Evolutionary conservation across 2,797 vertebrate genomes (phyloP).

Genomic region (Sylvilagus floridanus): DNA sequence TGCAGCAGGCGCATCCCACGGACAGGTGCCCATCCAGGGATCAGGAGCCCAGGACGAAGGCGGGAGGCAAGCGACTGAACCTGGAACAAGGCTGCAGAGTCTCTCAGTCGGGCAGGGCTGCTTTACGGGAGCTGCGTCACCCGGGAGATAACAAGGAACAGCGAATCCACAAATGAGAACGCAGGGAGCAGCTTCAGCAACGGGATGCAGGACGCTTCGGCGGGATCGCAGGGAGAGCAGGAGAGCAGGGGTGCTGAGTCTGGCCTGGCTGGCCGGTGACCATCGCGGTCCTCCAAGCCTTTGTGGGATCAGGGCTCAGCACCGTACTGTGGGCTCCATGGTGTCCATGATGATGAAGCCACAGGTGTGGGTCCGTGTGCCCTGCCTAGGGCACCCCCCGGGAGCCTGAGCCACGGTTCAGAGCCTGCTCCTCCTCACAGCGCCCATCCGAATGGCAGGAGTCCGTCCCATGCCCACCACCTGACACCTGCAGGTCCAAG

Average conservation of each 20-base stretch:
- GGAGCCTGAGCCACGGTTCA: neutral
- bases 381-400: neutral
- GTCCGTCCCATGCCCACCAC: neutral
- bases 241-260: neutral
- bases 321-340: neutral
- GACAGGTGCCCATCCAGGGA: neutral
- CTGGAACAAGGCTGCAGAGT: neutral
- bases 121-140: neutral
- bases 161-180: neutral
- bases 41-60: neutral
- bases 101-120: neutral
- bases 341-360: fast-evolving
- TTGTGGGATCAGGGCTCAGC: neutral
- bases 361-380: neutral
- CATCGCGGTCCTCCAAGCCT: neutral
- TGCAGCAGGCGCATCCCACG: neutral
- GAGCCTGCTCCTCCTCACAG: neutral
- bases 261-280: neutral
- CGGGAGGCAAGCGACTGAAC: neutral
- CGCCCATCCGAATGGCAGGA: too few species aligned
- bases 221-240: neutral
- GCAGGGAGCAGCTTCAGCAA: neutral
- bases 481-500: neutral
- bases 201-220: neutral
- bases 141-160: neutral